A percentile compares a stretch with the other conserved stretches of the same genome.
phyloP scores from a whole-genome alignment of 2,113 vertebrate genomes.

The Cairina moschata region DNA sequence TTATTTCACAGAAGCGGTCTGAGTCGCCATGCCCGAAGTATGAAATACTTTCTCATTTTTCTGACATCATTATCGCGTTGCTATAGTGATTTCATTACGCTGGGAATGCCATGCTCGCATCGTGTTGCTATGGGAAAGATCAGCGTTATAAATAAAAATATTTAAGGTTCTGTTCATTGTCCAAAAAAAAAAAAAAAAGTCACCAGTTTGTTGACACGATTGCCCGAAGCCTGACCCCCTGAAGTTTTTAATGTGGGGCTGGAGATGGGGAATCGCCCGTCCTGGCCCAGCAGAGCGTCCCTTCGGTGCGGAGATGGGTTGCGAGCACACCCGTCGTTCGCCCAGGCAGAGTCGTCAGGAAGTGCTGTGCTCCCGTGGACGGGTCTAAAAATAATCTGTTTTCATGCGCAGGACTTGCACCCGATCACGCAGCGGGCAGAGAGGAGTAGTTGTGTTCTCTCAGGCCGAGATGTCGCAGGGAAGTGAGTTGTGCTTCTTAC shows the following conservation, averaged over 20 bases:
- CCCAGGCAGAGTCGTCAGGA: conserved; percentile 70
- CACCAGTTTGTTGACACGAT: not conserved
- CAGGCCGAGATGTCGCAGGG: not conserved
- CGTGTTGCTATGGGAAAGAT: conserved; percentile 46
- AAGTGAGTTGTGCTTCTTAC: rapidly evolving
- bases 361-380: conserved; percentile 37
- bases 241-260: not conserved
- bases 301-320: not conserved
- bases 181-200: not conserved
- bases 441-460: not conserved
- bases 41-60: not conserved
- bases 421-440: not conserved
- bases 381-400: conserved; percentile 64
- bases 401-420: not conserved
- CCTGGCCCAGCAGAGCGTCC: not conserved
- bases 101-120: conserved; percentile 32
- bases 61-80: conserved; percentile 51
- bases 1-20: not conserved
- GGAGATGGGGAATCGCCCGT: not conserved
- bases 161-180: not conserved
- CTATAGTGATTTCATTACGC: conserved; percentile 14
- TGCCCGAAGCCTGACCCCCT: not conserved
- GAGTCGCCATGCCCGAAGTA: not conserved
- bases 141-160: conserved; percentile 46
- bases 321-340: not conserved